Evolutionary conservation across 2,888 invertebrate species (phyloP).

Genomic region (Papilio demoleus): DNA sequence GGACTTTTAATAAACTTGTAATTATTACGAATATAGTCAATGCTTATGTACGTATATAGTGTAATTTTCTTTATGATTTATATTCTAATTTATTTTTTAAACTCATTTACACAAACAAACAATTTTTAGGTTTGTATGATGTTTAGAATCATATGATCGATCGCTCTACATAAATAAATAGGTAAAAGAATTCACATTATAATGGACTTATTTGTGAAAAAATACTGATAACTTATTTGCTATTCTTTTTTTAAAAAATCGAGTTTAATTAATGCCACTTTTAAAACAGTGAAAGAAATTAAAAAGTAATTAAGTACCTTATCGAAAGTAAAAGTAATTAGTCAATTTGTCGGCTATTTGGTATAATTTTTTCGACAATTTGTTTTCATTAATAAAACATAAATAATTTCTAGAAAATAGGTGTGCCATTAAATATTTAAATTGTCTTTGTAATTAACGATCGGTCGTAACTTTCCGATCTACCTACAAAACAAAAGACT

Average conservation of each 20-base stretch:
- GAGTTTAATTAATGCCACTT: neutral
- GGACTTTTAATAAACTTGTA: too few relatives aligned
- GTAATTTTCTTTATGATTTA: too few relatives aligned
- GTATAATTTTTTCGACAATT: neutral
- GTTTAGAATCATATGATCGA: too few relatives aligned
- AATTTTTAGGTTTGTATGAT: too few relatives aligned
- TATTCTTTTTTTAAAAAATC: neutral
- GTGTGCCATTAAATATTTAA: slow-evolving; percentile 13
- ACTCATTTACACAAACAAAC: too few relatives aligned
- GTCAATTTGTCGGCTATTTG: neutral
- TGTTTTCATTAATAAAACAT: neutral
- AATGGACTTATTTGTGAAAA: too few relatives aligned
- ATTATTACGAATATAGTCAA: too few relatives aligned
- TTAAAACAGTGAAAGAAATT: neutral
- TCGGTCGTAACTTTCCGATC: neutral
- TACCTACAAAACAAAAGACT: slow-evolving; percentile 21
- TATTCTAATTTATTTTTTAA: too few relatives aligned
- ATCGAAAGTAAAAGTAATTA: neutral
- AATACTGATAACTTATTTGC: too few relatives aligned
- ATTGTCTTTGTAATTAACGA: slow-evolving; percentile 4
- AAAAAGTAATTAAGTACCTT: neutral
- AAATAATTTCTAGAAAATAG: neutral
- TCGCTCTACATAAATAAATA: too few relatives aligned
- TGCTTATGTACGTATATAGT: too few relatives aligned
- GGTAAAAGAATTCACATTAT: too few relatives aligned